Evolutionary conservation across 2,888 invertebrate genomes (phyloP).

Genomic region (Drosophila meridionalis): DNA sequence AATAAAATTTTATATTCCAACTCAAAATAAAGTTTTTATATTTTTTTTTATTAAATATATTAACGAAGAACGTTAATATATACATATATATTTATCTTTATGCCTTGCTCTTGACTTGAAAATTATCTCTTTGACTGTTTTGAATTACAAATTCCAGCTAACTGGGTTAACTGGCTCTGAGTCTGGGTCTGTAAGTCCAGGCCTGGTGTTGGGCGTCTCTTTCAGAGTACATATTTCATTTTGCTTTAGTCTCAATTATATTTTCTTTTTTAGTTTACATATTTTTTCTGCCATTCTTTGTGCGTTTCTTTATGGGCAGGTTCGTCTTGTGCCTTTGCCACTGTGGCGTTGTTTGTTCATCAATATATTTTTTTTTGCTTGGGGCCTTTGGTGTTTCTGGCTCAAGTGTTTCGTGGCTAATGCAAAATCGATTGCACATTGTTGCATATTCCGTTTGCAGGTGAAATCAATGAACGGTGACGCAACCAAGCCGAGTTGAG

Average conservation of each 20-base stretch:
- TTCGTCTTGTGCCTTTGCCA: slow-evolving; percentile 13
- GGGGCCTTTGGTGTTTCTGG: slow-evolving; percentile 46
- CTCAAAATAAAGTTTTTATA: too few relatives aligned
- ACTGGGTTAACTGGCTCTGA: slow-evolving; percentile 13
- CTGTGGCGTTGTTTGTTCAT: slow-evolving; percentile 22
- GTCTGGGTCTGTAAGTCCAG: not conserved
- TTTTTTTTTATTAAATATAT: too few relatives aligned
- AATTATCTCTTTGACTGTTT: not conserved
- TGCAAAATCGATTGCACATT: slow-evolving; percentile 73
- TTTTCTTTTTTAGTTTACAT: slow-evolving; percentile 12
- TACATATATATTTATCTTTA: not conserved
- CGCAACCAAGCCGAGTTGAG: slow-evolving; percentile 12
- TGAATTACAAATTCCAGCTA: slow-evolving; percentile 21
- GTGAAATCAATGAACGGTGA: slow-evolving; percentile 45
- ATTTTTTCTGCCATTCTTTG: slow-evolving; percentile 7
- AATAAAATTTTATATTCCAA: too few relatives aligned
- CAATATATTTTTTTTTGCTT: slow-evolving; percentile 21
- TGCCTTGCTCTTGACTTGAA: not conserved
- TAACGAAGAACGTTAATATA: too few relatives aligned
- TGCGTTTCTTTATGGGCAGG: not conserved
- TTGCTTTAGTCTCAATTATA: slow-evolving; percentile 34
- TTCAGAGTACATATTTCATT: slow-evolving; percentile 17
- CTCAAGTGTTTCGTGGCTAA: slow-evolving; percentile 65
- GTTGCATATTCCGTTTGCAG: slow-evolving; percentile 59
- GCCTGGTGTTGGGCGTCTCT: not conserved